Base-by-base conservation (phyloP, 2,888 invertebrate genomes). In the Heliothis peltigera region DNA sequence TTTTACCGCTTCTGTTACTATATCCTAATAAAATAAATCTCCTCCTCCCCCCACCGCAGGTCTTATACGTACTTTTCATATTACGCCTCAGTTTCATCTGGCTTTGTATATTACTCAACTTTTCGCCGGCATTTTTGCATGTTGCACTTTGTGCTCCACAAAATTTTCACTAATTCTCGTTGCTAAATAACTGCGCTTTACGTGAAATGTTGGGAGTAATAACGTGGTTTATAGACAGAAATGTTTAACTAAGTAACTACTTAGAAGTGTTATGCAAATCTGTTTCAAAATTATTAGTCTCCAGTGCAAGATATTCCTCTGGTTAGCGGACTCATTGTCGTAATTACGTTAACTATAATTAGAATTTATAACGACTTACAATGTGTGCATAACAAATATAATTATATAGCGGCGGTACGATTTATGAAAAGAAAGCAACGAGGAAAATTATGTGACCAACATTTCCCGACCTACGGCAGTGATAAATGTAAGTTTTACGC, bases 61-160 rank as follows among this genome's bases (percentile, higher is more conserved):
- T 75, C 75, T 61, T 55, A 42, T 54, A 44, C 49, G 53, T 76
- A 56, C 75, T 77, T 75, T 72, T 75, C 76, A 79, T 75, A 70
- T 77, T 76, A 73, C 70, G 66, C 67, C 77, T 77, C 70, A 68
- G 74, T 70, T 77, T 70, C 66, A 75, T 77, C 62, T 68, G 67
- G 75, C 73, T 81, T 80, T 82, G 71, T 75, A 74, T 79, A 84
- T 82, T 84, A 77, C 77, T 77, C 77, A 68, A 82, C 78, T 81
- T 78, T 76, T 73, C 70, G 71, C 68, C 74, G 77, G 75, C 75
- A 77, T 81, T 82, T 82, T 75, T 71, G 62, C 43, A 64, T 59
- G 60, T 22, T 75, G 75, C 75, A 75, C 62, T 75, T 71, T 73
- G 53, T 64, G 56, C 69, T 64, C 64, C 49, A 58, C 58, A 58